These are phyloP conservation scores for Lagria hirta DNA, from an alignment of 2,888 invertebrate genomes.

Conservation along the genomic window DNA sequence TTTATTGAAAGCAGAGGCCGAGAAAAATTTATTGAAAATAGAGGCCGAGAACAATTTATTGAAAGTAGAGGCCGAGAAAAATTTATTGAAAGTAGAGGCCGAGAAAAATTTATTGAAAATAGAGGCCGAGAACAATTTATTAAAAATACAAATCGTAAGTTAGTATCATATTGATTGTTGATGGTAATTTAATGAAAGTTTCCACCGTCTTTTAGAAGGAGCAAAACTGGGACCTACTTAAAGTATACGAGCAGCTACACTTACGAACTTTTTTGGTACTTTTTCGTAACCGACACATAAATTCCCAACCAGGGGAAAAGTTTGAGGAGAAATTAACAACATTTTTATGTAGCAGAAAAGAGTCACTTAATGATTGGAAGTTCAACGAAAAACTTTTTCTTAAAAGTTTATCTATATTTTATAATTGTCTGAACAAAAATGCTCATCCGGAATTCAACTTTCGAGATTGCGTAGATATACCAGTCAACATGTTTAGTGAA, in stretches of 20 bases:
- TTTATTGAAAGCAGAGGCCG: too few relatives aligned
- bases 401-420: conserved; percentile 1
- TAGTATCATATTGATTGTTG: conserved; percentile 15
- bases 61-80: too few relatives aligned
- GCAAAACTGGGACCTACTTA: conserved; percentile 7
- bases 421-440: conserved; percentile 1
- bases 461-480: conserved; percentile 4
- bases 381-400: conserved; percentile 9
- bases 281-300: conserved; percentile 7
- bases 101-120: conserved; percentile 7
- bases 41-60: too few relatives aligned
- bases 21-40: too few relatives aligned
- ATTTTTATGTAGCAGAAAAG: conserved; percentile 3
- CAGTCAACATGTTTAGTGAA: conserved; percentile 3
- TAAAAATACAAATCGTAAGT: conserved; percentile 11
- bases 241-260: conserved; percentile 2
- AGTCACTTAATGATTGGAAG: conserved; percentile 3
- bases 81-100: not conserved
- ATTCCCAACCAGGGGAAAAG: conserved; percentile 2
- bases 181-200: conserved; percentile 13
- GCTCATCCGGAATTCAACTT: conserved; percentile 6
- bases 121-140: conserved; percentile 7
- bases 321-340: conserved; percentile 2
- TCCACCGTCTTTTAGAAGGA: conserved; percentile 13
- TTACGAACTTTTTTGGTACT: not conserved